Conservation (phyloP, 1,140 invertebrate species). For the Nomia melanderi region DNA sequence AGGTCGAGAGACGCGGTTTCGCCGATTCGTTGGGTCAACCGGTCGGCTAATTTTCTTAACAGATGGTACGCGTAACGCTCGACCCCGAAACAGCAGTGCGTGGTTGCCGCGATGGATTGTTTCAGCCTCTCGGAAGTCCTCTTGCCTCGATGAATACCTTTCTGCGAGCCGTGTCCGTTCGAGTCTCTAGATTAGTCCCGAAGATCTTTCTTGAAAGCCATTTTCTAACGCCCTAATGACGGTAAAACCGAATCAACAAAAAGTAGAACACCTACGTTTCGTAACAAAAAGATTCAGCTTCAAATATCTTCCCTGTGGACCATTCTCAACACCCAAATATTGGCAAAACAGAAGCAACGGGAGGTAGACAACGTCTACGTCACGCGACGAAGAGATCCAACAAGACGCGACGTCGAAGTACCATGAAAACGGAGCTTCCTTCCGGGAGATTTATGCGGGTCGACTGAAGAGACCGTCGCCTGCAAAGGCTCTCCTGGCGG, state of each 20-base stretch:
- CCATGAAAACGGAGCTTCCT: neutral
- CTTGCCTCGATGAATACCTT: too few species aligned
- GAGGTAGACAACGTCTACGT: neutral
- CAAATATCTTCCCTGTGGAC: too few species aligned
- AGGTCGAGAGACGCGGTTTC: neutral
- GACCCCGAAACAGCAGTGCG: neutral
- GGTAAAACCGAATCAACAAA: too few species aligned
- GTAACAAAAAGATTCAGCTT: too few species aligned
- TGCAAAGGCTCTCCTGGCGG: conserved; percentile 17
- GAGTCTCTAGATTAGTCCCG: too few species aligned
- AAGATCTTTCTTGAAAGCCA: neutral
- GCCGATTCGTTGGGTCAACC: neutral
- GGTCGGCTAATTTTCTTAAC: neutral
- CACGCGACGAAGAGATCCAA: neutral
- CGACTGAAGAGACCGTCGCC: conserved; percentile 21
- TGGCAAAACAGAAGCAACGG: conserved; percentile 43
- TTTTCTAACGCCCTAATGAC: too few species aligned
- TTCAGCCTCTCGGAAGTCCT: too few species aligned
- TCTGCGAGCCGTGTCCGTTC: too few species aligned
- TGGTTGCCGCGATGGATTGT: neutral
- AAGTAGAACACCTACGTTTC: too few species aligned
- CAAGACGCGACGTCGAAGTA: neutral
- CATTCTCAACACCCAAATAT: conserved; percentile 1
- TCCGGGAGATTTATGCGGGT: conserved; percentile 56
- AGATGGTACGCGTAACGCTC: conserved; percentile 25